Evolutionary conservation across 2,113 vertebrate species (phyloP).

Genomic region (Plestiodon gilberti): DNA sequence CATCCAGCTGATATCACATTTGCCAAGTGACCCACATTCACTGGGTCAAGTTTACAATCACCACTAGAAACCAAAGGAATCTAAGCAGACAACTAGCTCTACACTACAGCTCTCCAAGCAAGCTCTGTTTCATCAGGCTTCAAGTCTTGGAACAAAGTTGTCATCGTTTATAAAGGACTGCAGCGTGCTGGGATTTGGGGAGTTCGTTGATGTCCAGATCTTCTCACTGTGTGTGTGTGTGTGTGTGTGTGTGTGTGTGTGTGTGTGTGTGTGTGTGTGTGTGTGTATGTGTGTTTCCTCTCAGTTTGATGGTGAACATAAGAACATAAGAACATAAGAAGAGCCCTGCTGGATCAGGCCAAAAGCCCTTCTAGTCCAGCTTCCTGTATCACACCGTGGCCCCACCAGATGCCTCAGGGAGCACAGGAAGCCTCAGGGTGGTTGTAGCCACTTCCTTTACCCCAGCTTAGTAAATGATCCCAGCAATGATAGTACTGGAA

Average conservation of each 20-base stretch:
- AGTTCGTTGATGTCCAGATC: neutral
- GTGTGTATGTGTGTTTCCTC: too few relatives aligned
- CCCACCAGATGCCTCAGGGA: too few relatives aligned
- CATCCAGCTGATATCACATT: neutral
- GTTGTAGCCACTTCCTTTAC: neutral
- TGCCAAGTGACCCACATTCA: conserved; percentile 1
- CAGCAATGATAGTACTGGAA: neutral
- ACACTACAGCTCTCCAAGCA: neutral
- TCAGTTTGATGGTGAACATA: too few relatives aligned
- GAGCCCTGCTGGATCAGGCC: too few relatives aligned
- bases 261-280: too few relatives aligned
- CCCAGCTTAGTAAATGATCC: neutral
- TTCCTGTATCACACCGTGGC: too few relatives aligned
- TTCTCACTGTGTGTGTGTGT: too few relatives aligned
- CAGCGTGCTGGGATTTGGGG: neutral
- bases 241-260: too few relatives aligned
- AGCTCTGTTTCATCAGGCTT: neutral
- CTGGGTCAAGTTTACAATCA: conserved; percentile 11
- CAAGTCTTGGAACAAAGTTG: neutral
- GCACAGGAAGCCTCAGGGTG: too few relatives aligned
- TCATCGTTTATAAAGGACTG: neutral
- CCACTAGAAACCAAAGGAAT: conserved; percentile 10
- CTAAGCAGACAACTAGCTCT: neutral
- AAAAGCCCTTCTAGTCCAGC: too few relatives aligned
- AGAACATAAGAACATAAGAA: too few relatives aligned